Conservation (phyloP, 2,113 vertebrate genomes). For the Pogona vitticeps region DNA sequence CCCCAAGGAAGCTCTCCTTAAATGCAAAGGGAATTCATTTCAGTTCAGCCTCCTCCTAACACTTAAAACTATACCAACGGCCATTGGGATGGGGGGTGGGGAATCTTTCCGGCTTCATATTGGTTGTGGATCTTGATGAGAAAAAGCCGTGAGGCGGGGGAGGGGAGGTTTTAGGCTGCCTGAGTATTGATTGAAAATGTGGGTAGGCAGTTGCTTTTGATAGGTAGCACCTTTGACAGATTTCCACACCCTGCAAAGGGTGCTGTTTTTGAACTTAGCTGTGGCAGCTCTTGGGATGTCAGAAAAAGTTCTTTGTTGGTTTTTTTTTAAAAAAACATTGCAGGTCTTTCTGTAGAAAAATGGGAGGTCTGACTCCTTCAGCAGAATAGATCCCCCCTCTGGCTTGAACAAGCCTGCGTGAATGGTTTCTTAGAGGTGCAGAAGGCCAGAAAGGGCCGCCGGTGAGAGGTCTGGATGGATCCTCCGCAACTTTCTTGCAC, state of each 20-base stretch:
- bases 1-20: not conserved
- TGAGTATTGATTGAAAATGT: not conserved
- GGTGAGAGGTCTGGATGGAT: not conserved
- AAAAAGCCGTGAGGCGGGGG: not conserved
- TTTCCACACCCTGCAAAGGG: not conserved
- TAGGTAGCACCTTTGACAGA: not conserved
- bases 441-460: conserved; percentile 6
- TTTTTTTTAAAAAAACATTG: conserved; percentile 20
- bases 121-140: not conserved
- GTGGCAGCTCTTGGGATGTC: too few species aligned
- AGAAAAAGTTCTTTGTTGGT: too few species aligned
- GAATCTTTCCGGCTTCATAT: not conserved
- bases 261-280: not conserved
- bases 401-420: not conserved
- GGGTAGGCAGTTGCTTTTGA: not conserved
- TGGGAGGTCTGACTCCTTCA: conserved; percentile 45
- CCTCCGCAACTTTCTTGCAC: conserved; percentile 69
- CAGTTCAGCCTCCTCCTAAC: not conserved
- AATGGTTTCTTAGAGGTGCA: not conserved
- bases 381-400: not conserved
- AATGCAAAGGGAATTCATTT: not conserved
- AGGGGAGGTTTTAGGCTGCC: too few species aligned
- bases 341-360: conserved; percentile 54
- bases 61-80: not conserved
- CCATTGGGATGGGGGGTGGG: not conserved